Conservation (phyloP, 2,797 vertebrate genomes). For the Lateolabrax maculatus region DNA sequence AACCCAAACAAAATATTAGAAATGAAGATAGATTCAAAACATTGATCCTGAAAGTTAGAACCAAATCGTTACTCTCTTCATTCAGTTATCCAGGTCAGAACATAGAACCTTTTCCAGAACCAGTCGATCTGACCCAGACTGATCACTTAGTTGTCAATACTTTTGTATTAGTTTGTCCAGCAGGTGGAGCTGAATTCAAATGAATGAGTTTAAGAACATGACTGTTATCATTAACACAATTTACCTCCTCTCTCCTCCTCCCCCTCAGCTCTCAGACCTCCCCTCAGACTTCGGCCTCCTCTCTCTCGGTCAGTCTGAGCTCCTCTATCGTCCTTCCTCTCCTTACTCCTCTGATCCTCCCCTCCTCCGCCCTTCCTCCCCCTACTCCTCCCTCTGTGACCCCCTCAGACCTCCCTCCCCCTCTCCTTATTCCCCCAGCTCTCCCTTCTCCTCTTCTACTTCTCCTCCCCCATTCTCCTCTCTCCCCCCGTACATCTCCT, state of each 20-base stretch:
- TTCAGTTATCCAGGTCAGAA: no score
- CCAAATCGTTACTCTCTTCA: no score
- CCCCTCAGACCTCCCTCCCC: constrained; percentile 33
- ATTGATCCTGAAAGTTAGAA: no score
- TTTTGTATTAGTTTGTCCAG: no score
- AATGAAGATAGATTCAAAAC: no score
- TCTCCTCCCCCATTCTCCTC: constrained; percentile 15
- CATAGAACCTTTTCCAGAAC: no score
- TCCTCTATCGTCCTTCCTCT: constrained; percentile 35
- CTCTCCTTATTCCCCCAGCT: constrained; percentile 3
- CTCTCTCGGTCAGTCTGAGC: constrained; percentile 40
- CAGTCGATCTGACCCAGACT: no score
- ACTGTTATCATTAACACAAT: no score
- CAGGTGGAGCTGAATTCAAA: no score
- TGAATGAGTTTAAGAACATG: no score
- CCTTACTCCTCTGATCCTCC: constrained; percentile 26
- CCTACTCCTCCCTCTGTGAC: constrained; percentile 27
- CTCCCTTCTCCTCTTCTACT: constrained; percentile 16
- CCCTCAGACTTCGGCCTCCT: constrained; percentile 57
- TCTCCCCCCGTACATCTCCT: constrained; percentile 7
- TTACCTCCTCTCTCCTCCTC: neutral
- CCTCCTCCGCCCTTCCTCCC: neutral
- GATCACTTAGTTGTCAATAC: no score
- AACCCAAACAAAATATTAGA: no score
- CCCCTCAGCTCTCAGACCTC: constrained; percentile 45